Conservation (phyloP, 2,113 vertebrate species). For the Phylloscopus trochilus region DNA sequence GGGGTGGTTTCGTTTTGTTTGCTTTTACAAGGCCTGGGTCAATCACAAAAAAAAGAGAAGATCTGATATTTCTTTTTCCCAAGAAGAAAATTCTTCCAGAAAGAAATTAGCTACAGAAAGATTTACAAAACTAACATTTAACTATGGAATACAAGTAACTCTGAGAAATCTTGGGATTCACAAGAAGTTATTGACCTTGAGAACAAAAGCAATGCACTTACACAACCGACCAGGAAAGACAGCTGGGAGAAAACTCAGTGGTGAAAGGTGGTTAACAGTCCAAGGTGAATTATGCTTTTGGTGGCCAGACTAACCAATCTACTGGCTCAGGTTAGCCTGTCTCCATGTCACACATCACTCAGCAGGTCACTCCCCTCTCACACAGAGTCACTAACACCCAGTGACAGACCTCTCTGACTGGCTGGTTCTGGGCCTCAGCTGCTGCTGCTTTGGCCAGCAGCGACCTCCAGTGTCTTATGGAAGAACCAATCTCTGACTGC, state of each 20-base stretch:
- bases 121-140: not conserved
- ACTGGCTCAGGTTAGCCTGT: not conserved
- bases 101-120: not conserved
- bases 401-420: not conserved
- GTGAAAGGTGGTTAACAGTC: not conserved
- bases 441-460: not conserved
- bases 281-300: not conserved
- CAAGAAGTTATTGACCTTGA: not conserved
- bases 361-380: not conserved
- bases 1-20: not conserved
- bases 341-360: not conserved
- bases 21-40: not conserved
- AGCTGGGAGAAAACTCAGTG: not conserved
- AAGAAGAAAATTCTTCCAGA: not conserved
- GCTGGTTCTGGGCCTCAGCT: not conserved
- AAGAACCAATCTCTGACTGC: not conserved
- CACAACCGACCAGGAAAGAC: not conserved
- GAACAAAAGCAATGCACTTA: not conserved
- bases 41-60: not conserved
- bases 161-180: not conserved
- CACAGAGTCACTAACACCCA: fast-evolving
- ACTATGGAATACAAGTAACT: not conserved
- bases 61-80: not conserved
- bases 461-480: not conserved
- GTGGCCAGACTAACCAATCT: not conserved